These are phyloP conservation scores for Bovichtus variegatus DNA, from an alignment of 2,797 vertebrate genomes.

Conservation along the genomic window DNA sequence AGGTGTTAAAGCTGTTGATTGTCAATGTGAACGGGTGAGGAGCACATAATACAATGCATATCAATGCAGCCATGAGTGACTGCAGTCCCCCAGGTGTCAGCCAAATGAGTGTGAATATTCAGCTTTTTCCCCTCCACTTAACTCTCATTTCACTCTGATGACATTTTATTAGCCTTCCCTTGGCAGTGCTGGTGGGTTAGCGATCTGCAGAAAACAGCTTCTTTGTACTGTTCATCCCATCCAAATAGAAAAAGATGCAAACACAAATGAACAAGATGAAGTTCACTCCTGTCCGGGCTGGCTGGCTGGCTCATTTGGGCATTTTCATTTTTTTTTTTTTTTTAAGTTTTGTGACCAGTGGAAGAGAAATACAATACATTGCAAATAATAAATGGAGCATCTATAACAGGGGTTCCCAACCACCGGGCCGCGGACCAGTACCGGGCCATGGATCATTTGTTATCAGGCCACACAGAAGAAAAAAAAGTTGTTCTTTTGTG, in stretches of 20 bases:
- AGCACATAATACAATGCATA: slow-evolving; percentile 84
- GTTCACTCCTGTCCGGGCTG: slow-evolving; percentile 6
- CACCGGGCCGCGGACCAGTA: no score
- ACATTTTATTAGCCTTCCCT: slow-evolving; percentile 84
- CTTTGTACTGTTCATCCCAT: slow-evolving; percentile 56
- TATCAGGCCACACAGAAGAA: no score
- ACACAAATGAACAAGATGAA: slow-evolving; percentile 34
- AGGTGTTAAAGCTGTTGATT: slow-evolving; percentile 87
- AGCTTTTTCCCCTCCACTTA: slow-evolving; percentile 86
- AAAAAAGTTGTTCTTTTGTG: no score
- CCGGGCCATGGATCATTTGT: no score
- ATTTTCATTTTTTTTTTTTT: slow-evolving; percentile 31
- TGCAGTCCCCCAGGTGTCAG: slow-evolving; percentile 84
- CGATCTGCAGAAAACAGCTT: slow-evolving; percentile 53
- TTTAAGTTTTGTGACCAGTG: background rate
- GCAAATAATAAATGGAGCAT: background rate
- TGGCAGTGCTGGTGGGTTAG: slow-evolving; percentile 68
- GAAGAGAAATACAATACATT: slow-evolving; percentile 9
- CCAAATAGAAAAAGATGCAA: slow-evolving; percentile 45
- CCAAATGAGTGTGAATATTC: slow-evolving; percentile 88
- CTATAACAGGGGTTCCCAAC: no score
- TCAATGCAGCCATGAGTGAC: slow-evolving; percentile 85
- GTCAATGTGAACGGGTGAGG: slow-evolving; percentile 73
- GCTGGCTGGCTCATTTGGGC: slow-evolving; percentile 3
- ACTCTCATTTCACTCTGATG: slow-evolving; percentile 86